Base-by-base conservation (phyloP, 2,797 vertebrate species). In the Momotus momota region DNA sequence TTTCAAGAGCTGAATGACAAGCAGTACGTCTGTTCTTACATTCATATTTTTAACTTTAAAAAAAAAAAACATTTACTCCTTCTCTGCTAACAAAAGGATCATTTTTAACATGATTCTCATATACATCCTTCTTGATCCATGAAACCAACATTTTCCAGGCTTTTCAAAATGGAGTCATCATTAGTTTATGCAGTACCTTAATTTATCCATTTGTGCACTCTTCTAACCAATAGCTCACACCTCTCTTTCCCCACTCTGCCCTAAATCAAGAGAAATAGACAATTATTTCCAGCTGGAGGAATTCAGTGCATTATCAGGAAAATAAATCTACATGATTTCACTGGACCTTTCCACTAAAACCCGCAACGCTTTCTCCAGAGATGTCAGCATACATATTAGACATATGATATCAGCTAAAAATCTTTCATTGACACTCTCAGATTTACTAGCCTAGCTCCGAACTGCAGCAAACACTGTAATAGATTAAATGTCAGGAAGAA, bases 401-500 rank as follows among this genome's bases (percentile, higher is more conserved):
- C 31, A 82, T 88, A 65, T 82, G 11, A 77, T 72, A 89, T 82
- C 74, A 95, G 69, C 88, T 79, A 77, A 85, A 95, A 87, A 73
- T 60, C 83, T 40, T 65, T 94, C 86, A 94, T 86, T 84, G 69
- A 9, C 74, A 49, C 26, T 48, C 86, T 80, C 78, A 84, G 41
- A 92, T 96, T 95, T 97, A 90, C 94, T 82, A 78, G 82, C 49
- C 74, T 73, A 86, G 71, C 52, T 90, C 65, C 12, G 1, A 91
- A 85, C 88, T 45, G 78, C 13, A 5, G 79, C 78, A 96, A 95
- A 91, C 48, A 48, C 12, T 46, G 75, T 26, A 81, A 96, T 70
- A 94, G 91, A 96, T 97, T 90, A 95, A 67, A 85, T 86, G 74
- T 81, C 88, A 93, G 86, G 87, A 91, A 80, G 82, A 93, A 95